Evolutionary conservation across 2,797 vertebrate genomes (phyloP), one percentile per base, ranked within the genome.

Genomic region (Anguilla anguilla): DNA sequence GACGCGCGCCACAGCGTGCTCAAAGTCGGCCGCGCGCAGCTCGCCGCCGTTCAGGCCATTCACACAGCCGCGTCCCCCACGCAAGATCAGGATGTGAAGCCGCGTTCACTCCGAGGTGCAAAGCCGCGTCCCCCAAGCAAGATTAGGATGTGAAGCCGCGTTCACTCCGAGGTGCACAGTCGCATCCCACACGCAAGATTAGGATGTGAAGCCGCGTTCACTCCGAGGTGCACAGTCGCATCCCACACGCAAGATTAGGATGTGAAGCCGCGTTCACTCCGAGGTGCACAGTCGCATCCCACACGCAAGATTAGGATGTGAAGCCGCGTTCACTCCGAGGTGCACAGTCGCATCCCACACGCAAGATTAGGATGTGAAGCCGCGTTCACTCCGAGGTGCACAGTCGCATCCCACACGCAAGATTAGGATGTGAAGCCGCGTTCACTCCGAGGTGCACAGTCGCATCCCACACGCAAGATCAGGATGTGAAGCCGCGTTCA

Each of bases 1-100:
- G 85, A 90, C 92, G 88, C 89, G 11, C 3, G 25, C 3, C 43
- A 28, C 6, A 10, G n/a, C 10, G n/a, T 7, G 22, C 64, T 69
- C 9, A 31, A 74, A 74, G 69, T 10, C 13, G 17, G 10, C 35
- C 43, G 35, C 15, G 13, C 2, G 72, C 17, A 77, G 35, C 6
- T 39, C 4, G 31, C 35, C 35, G 6, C 43, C 72, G 43, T 17
- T 43, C 72, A 6, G 72, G 13, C 72, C 22, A 43, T 77, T 77
- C 35, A 77, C 19, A 11, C 69, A 5, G 35, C 35, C 31, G 69
- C 31, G 7, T 11, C 11, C 28, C 15, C 10, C 9, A 11, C 17
- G 69, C 15, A 39, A 43, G 72, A 77, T 43, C 77, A 39, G 31
- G 72, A 57, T 57, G 17, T 57, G 2, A 57, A 17, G 55, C 11